These are phyloP conservation scores for Plagodis dolabraria DNA, from an alignment of 2,888 invertebrate species.

Conservation along the genomic window DNA sequence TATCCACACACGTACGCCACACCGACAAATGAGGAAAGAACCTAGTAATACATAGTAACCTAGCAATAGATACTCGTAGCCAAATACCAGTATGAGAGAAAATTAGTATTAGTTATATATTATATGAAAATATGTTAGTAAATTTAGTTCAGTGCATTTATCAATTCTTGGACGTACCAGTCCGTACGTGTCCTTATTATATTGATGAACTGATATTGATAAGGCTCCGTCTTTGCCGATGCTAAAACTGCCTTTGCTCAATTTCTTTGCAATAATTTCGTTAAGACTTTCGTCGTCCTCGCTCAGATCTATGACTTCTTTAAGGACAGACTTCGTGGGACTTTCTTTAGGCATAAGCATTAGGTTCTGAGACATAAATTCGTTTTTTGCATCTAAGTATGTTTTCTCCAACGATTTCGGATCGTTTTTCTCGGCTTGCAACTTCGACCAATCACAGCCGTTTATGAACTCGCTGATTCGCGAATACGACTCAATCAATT, in stretches of 20 bases:
- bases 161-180: constrained; percentile 64
- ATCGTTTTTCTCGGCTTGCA: constrained; percentile 64
- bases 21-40: no score
- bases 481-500: constrained; percentile 75
- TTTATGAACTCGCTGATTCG: constrained; percentile 79
- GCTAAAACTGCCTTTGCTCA: constrained; percentile 68
- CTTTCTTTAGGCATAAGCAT: constrained; percentile 74
- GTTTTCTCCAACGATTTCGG: constrained; percentile 71
- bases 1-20: no score
- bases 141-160: constrained; percentile 35
- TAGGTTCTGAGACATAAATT: constrained; percentile 77
- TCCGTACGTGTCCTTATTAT: constrained; percentile 44
- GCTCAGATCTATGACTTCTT: constrained; percentile 74
- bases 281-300: constrained; percentile 65
- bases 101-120: constrained; percentile 42
- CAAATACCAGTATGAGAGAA: constrained; percentile 17
- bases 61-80: not conserved
- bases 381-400: constrained; percentile 79
- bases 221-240: constrained; percentile 76
- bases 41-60: no score
- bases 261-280: constrained; percentile 68
- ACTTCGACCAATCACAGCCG: constrained; percentile 79
- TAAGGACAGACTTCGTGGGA: constrained; percentile 61
- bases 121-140: constrained; percentile 50
- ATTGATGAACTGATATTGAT: constrained; percentile 73